Evolutionary conservation across 1,140 invertebrate genomes (phyloP), one percentile per base, ranked within the genome.

Genomic region (Drosophila burlai): DNA sequence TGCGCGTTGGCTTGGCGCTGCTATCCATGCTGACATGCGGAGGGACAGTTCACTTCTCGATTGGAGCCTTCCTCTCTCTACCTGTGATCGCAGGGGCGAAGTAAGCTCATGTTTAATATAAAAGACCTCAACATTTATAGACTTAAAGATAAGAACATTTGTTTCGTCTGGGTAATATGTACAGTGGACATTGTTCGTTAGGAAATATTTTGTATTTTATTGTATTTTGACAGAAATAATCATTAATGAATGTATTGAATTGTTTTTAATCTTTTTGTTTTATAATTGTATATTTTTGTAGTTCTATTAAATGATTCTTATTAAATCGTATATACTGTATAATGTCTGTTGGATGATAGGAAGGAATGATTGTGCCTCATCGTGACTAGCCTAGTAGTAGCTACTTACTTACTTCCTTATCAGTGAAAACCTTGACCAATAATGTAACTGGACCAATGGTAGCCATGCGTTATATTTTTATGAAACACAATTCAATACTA

Each of bases 21-120:
- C 89, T 91, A 57, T 93, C 92, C 92, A 93, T 93, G 40, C 62
- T 85, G 38, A 64, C 81, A 82, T 69, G 52, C 36, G 63, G 50
- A 31, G 49, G 1, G 21, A 13, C 34, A 36, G 26, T n/a, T 72
- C 36, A 24, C 21, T 24, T 42, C n/a, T 9, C 16, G 18, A 58
- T 45, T 40, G 29, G n/a, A 54, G 40, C 31, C 29, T 61, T 34
- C 34, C 2, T 24, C 24, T 24, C 11, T 45, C 21, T 18, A 55
- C 50, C 76, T 79, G 45, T 26, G 21, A 55, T 47, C 10, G 54
- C 43, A 47, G 52, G 21, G 52, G n/a, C 10, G 64, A 29, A 59
- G 21, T 16, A 42, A 43, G 38, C 18, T 24, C 47, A 59, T 65
- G 49, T 78, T 72, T 47, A 78, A 57, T 8, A 68, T 58, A 29